Conservation (phyloP, 1,140 invertebrate species). For the Hirudo medicinalis region DNA sequence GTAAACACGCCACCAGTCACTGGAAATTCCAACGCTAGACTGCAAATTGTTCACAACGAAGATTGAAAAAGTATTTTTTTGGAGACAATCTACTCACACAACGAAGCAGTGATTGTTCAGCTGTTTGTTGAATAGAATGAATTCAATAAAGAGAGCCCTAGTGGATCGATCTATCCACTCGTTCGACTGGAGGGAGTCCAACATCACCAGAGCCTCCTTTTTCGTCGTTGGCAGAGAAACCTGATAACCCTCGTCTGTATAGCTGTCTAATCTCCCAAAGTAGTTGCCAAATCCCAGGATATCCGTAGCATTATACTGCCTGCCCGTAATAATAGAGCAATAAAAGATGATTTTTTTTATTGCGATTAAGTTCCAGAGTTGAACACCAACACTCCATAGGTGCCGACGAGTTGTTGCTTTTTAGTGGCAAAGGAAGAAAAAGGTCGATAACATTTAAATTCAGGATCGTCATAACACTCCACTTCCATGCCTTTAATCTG, state of each 20-base stretch:
- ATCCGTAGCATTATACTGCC: too few species aligned
- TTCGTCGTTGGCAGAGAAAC: background rate
- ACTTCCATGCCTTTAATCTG: constrained; percentile 3
- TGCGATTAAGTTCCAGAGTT: too few species aligned
- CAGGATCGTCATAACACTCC: too few species aligned
- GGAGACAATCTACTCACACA: background rate
- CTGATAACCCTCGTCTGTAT: background rate
- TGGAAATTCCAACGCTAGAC: background rate
- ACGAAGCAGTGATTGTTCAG: constrained; percentile 5
- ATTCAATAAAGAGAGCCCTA: background rate
- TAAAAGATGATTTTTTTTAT: too few species aligned
- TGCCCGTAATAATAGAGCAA: too few species aligned
- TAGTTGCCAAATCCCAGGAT: background rate
- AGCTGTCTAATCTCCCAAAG: background rate
- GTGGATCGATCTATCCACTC: constrained; percentile 1
- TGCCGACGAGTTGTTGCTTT: too few species aligned
- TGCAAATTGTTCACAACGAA: background rate
- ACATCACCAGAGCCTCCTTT: background rate
- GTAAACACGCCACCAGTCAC: constrained; percentile 11
- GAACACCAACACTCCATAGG: too few species aligned
- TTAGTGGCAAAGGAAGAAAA: too few species aligned
- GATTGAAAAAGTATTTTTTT: background rate
- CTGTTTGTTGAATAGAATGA: constrained; percentile 3
- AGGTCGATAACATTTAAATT: too few species aligned
- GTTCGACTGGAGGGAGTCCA: background rate